Conservation (phyloP, 2,888 invertebrate species). For the Pristionchus entomophagus region DNA sequence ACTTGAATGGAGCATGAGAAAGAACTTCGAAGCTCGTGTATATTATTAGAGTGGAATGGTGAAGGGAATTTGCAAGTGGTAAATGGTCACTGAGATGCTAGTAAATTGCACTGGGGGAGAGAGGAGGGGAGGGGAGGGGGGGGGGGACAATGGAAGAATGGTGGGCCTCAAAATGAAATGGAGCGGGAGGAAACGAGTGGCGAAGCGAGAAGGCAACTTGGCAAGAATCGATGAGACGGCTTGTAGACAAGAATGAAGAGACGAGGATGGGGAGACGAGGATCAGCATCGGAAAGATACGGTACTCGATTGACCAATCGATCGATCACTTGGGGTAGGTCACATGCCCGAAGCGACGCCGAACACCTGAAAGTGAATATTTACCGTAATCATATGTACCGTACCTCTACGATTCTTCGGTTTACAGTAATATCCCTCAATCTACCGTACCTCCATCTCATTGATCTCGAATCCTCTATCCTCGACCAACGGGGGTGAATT, state of each 20-base stretch:
- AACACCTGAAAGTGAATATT: slow-evolving; percentile 13
- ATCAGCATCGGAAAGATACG: background rate
- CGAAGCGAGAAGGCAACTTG: background rate
- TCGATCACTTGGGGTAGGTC: slow-evolving; percentile 10
- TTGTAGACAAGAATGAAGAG: background rate
- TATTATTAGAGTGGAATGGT: too few species aligned
- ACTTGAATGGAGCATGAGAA: background rate
- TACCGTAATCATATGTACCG: background rate
- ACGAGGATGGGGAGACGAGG: background rate
- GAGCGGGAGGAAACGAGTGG: background rate
- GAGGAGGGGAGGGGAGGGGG: background rate
- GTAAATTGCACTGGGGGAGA: background rate
- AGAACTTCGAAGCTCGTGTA: background rate
- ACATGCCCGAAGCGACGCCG: slow-evolving; percentile 26
- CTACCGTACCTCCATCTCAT: slow-evolving; percentile 57
- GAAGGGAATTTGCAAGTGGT: background rate
- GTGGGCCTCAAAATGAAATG: background rate
- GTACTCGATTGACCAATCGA: slow-evolving; percentile 16
- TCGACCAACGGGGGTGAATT: slow-evolving; percentile 67
- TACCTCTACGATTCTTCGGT: too few species aligned
- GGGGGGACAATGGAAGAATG: background rate
- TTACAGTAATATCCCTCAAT: too few species aligned
- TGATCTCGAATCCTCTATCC: slow-evolving; percentile 56
- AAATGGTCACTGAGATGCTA: background rate
- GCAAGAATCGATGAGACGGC: background rate